Evolutionary conservation across 2,113 vertebrate genomes (phyloP).

Genomic region (Indicator indicator): DNA sequence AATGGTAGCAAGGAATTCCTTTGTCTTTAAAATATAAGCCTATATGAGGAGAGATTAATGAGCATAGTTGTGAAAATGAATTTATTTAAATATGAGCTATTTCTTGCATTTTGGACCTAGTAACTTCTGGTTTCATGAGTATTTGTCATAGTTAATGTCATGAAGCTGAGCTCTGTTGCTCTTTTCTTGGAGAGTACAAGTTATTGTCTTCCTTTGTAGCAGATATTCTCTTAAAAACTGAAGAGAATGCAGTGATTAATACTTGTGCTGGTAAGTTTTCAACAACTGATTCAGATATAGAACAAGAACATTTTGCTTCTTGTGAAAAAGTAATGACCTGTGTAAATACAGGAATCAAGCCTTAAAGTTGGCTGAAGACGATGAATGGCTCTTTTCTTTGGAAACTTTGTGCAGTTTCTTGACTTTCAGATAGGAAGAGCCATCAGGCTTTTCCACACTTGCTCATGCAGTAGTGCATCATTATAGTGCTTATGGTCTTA

Average conservation of each 20-base stretch:
- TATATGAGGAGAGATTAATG: slow-evolving; percentile 41
- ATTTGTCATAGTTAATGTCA: slow-evolving; percentile 74
- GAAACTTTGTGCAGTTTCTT: slow-evolving; percentile 34
- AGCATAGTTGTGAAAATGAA: slow-evolving; percentile 56
- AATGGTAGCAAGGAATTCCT: slow-evolving; percentile 35
- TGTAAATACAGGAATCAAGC: slow-evolving; percentile 66
- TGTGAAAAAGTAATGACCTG: slow-evolving; percentile 56
- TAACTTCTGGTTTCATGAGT: slow-evolving; percentile 49
- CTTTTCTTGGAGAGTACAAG: slow-evolving; percentile 38
- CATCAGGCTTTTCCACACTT: not conserved
- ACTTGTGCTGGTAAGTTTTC: slow-evolving; percentile 44
- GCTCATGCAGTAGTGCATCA: not conserved
- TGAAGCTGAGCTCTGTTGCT: slow-evolving; percentile 28
- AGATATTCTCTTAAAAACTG: slow-evolving; percentile 45
- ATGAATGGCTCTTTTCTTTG: slow-evolving; percentile 1
- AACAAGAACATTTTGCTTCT: slow-evolving; percentile 61
- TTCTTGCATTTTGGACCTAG: not conserved
- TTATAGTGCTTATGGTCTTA: not conserved
- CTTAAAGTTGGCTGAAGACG: slow-evolving; percentile 32
- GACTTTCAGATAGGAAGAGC: not conserved
- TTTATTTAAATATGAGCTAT: slow-evolving; percentile 43
- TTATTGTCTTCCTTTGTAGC: slow-evolving; percentile 40
- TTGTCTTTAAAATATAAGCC: slow-evolving; percentile 52
- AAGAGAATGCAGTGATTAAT: slow-evolving; percentile 62
- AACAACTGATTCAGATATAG: slow-evolving; percentile 33